Evolutionary conservation across 2,797 vertebrate genomes (phyloP), one percentile per base, ranked within the genome.

Genomic region (Phyllotis vaccarum): DNA sequence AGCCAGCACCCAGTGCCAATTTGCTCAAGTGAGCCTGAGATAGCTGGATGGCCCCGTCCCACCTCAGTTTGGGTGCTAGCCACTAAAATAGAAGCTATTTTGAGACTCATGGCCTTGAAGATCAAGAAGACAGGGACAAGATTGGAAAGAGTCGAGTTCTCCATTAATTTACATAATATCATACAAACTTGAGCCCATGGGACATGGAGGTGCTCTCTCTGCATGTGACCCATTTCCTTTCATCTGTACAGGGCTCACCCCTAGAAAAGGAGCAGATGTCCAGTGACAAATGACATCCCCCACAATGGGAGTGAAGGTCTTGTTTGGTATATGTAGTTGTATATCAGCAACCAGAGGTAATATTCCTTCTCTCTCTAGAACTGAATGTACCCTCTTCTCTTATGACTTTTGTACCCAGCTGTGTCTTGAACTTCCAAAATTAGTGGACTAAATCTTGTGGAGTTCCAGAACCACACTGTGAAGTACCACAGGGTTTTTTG

Each of bases 121-220:
- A 90, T 64, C 83, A 90, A 94, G 94, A 97, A 97, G 88, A 85
- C 94, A 95, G 94, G 96, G 96, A 97, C 21, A 29, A 93, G 75
- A 74, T 56, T 19, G 95, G 96, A 96, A 95, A 96, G 97, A 98
- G 94, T 92, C 79, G 93, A 95, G 97, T 98, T 97, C 83, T 83
- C 96, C 97, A 58, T 86, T 43, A 96, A 96, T 97, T 98, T 98
- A 98, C 97, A 97, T 93, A 93, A 90, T 95, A 97, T 97, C 96
- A 95, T 97, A 98, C 97, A 98, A 90, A 31, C 72, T 96, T 37
- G 92, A 98, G 96, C 95, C 97, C 91, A 92, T 83, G 96, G 96
- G 86, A 91, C 98, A 97, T 83, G 91, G 74, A 97, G 95, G 95
- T 96, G 89, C 89, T 72, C 96, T 98, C 91, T 98, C 96, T 95